A percentile compares a stretch with the other conserved stretches of the same genome.
These are phyloP conservation scores for Chaetodon trifasciatus DNA, from an alignment of 2,797 vertebrate genomes.

Conservation along the genomic window DNA sequence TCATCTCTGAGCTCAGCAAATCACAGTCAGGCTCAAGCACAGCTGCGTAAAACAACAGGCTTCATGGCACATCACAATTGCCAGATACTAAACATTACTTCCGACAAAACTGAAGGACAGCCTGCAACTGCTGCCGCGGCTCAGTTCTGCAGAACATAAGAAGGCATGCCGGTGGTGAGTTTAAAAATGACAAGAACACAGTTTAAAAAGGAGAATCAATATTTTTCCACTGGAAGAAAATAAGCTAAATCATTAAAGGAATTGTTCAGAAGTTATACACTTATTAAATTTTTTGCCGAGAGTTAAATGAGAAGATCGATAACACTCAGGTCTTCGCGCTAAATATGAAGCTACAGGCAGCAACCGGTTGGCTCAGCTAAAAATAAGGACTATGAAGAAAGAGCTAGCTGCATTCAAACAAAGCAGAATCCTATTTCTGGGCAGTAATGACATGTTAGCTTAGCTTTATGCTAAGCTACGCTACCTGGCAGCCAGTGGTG, in stretches of 20 bases:
- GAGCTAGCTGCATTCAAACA: not conserved
- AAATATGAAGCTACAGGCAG: not conserved
- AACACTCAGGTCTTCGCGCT: not conserved
- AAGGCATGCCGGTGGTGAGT: not conserved
- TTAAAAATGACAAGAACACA: not conserved
- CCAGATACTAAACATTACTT: conserved; percentile 53
- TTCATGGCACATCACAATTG: conserved; percentile 44
- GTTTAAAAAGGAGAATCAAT: not conserved
- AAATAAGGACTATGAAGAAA: not conserved
- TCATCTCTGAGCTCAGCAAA: conserved; percentile 69
- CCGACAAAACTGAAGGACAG: conserved; percentile 24
- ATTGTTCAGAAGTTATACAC: not conserved
- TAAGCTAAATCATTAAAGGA: not conserved
- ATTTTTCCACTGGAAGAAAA: not conserved
- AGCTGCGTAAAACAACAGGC: conserved; percentile 71
- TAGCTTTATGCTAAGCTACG: not conserved
- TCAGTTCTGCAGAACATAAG: not conserved
- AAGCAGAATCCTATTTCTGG: not conserved
- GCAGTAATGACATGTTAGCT: not conserved
- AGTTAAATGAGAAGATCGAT: not conserved
- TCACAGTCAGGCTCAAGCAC: conserved; percentile 62
- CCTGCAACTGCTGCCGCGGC: conserved; percentile 12
- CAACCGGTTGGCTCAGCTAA: not conserved
- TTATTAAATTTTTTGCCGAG: not conserved
- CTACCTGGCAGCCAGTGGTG: not conserved